A percentile compares a stretch with the other conserved stretches of the same genome.
Evolutionary conservation across 2,113 vertebrate genomes (phyloP).

Genomic region (Mixornis gularis): DNA sequence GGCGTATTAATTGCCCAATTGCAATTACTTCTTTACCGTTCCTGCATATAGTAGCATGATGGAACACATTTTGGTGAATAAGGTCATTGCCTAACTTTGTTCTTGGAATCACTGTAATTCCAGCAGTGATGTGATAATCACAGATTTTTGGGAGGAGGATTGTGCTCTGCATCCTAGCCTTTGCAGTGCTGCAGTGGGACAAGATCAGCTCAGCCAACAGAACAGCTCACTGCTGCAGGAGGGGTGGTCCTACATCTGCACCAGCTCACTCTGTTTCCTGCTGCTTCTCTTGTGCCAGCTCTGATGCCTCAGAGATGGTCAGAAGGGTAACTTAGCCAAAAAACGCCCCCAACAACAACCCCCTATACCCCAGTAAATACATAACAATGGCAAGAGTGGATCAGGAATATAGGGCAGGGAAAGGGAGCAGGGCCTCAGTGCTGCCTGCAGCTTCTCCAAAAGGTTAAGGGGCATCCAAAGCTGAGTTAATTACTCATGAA

Average conservation of each 20-base stretch:
- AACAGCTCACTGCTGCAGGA: not conserved
- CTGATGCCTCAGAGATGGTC: not conserved
- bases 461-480: not conserved
- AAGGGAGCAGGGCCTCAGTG: not conserved
- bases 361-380: accelerated
- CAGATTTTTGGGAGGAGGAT: not conserved
- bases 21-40: not conserved
- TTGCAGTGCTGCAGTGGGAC: not conserved
- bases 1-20: not conserved
- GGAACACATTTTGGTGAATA: not conserved
- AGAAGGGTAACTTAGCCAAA: not conserved
- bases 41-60: not conserved
- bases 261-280: not conserved
- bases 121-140: not conserved
- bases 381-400: not conserved
- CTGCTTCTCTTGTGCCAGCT: not conserved
- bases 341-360: not conserved
- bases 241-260: not conserved
- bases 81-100: not conserved
- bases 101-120: not conserved
- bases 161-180: not conserved
- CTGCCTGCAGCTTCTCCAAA: not conserved
- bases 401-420: not conserved
- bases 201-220: not conserved
- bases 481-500: not conserved